Evolutionary conservation across 2,113 vertebrate genomes (phyloP).

Genomic region (Ifrita kowaldi): DNA sequence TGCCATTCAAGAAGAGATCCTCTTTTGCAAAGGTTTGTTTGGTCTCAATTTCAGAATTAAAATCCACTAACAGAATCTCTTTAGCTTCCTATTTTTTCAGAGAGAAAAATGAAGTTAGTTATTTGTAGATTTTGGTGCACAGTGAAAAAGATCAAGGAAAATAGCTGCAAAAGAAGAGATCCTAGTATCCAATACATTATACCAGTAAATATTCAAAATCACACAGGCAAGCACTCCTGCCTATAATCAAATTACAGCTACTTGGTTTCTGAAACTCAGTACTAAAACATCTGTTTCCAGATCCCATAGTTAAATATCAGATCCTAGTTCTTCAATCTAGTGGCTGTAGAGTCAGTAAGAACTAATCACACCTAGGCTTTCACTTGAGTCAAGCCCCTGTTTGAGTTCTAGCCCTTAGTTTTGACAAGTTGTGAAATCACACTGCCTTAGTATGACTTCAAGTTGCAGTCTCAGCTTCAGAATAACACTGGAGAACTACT

Average conservation of each 20-base stretch:
- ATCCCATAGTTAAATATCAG: background rate
- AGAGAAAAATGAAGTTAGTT: constrained; percentile 73
- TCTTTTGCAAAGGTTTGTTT: constrained; percentile 89
- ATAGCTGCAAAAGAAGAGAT: background rate
- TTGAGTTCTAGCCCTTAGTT: background rate
- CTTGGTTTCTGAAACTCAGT: background rate
- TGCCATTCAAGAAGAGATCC: constrained; percentile 78
- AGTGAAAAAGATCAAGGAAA: background rate
- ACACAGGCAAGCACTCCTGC: background rate
- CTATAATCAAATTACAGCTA: background rate
- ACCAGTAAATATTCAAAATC: background rate
- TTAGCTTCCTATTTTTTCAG: constrained; percentile 87
- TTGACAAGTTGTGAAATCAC: background rate
- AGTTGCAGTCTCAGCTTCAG: background rate
- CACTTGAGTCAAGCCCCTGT: background rate
- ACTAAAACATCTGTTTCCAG: background rate
- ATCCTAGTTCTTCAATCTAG: background rate
- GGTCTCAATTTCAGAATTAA: constrained; percentile 91
- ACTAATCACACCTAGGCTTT: background rate
- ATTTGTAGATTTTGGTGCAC: background rate
- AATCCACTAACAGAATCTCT: constrained; percentile 94
- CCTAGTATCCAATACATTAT: background rate
- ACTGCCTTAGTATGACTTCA: background rate
- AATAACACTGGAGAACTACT: background rate
- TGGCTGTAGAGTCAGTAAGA: background rate